These are phyloP conservation scores for Pseudoatta argentina DNA, from an alignment of 1,140 invertebrate genomes.

Conservation along the genomic window DNA sequence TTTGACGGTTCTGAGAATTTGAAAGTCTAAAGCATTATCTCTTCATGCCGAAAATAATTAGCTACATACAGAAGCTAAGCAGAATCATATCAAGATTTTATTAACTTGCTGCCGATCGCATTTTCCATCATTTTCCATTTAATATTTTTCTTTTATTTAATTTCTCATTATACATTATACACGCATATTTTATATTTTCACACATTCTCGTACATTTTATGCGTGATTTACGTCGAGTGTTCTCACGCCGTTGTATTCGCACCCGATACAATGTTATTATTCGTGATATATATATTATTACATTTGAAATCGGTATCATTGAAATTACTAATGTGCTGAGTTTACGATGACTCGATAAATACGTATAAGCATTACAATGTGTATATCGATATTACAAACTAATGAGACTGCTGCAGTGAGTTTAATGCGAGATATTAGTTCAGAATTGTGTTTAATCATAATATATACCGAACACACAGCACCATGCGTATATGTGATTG, in stretches of 20 bases:
- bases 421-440: conserved; percentile 21
- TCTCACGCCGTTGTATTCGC: not conserved
- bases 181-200: conserved; percentile 10
- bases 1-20: not conserved
- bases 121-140: not conserved
- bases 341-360: conserved; percentile 51
- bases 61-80: not conserved
- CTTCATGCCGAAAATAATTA: not conserved
- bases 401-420: conserved; percentile 32
- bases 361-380: conserved; percentile 50
- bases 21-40: not conserved
- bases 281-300: not conserved
- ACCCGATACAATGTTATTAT: conserved; percentile 6
- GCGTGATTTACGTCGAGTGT: conserved; percentile 10
- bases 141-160: conserved; percentile 18
- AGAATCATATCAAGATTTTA: conserved; percentile 5
- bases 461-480: conserved; percentile 69
- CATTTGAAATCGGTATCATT: conserved; percentile 5
- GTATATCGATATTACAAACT: conserved; percentile 50
- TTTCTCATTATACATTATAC: not conserved
- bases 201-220: conserved; percentile 6
- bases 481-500: conserved; percentile 74
- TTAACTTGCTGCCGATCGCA: not conserved
- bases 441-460: conserved; percentile 68
- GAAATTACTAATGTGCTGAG: conserved; percentile 45